Evolutionary conservation across 2,113 vertebrate genomes (phyloP).

Genomic region (Bolborhynchus lineola): DNA sequence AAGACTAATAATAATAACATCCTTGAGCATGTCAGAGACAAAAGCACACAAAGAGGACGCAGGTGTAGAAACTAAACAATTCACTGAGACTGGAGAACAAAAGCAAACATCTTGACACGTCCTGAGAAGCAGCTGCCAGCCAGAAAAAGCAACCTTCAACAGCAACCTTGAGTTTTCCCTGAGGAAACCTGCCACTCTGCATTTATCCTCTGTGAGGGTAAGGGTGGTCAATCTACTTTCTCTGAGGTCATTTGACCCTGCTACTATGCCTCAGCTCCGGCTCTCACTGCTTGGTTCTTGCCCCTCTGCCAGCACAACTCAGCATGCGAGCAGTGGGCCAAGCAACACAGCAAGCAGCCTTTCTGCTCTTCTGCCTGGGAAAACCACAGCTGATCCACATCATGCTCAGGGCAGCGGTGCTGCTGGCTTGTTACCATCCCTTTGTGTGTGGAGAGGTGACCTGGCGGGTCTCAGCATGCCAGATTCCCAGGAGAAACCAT

Average conservation of each 20-base stretch:
- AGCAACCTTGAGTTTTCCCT: neutral
- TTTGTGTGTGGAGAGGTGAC: neutral
- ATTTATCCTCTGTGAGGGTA: neutral
- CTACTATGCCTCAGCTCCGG: neutral
- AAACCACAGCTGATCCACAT: neutral
- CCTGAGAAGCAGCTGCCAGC: neutral
- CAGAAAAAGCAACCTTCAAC: neutral
- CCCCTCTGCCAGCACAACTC: neutral
- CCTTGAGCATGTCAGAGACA: neutral
- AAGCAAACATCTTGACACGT: neutral
- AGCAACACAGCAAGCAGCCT: neutral
- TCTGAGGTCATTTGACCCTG: neutral
- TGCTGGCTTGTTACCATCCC: neutral
- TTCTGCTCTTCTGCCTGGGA: neutral
- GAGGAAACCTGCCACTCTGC: neutral
- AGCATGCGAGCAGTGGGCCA: accelerated
- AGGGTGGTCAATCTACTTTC: neutral
- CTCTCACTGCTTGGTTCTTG: neutral
- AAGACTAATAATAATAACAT: neutral
- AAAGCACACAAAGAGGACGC: neutral
- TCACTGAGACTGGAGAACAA: neutral
- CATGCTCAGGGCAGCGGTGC: accelerated
- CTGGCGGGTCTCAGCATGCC: neutral
- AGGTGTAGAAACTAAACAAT: neutral
- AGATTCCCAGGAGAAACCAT: neutral